A percentile compares a stretch with the other conserved stretches of the same genome.
Evolutionary conservation across 2,113 vertebrate species (phyloP).

Genomic region (Falco punctatus): DNA sequence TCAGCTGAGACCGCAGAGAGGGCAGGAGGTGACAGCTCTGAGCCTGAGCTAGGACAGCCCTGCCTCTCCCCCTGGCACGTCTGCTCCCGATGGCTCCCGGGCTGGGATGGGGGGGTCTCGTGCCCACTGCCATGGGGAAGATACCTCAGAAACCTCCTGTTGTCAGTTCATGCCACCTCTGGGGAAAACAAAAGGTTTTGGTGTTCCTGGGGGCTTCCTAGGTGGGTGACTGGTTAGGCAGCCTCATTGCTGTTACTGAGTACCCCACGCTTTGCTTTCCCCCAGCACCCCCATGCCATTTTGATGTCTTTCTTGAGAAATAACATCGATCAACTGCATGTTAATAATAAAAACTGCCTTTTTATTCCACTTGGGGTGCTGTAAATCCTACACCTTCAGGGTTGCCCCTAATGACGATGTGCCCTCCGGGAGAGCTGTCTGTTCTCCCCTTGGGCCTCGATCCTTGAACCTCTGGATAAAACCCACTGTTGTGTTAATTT

Average conservation of each 20-base stretch:
- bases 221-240: rapidly evolving
- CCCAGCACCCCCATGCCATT: rapidly evolving
- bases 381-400: rapidly evolving
- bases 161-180: rapidly evolving
- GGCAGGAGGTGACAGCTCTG: background rate
- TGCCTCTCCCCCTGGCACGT: rapidly evolving
- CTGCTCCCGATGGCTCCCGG: rapidly evolving
- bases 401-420: rapidly evolving
- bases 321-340: background rate
- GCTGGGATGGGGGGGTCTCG: background rate
- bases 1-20: rapidly evolving
- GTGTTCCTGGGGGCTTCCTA: background rate
- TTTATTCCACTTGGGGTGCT: rapidly evolving
- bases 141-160: too few relatives aligned
- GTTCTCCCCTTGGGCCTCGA: rapidly evolving
- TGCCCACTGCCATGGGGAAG: rapidly evolving
- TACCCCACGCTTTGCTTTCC: background rate
- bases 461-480: rapidly evolving
- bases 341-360: too few relatives aligned
- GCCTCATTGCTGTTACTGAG: background rate
- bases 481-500: rapidly evolving
- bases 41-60: background rate
- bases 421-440: rapidly evolving
- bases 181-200: background rate
- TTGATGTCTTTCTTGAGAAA: background rate